These are phyloP conservation scores for Podarcis lilfordi DNA, from an alignment of 2,797 vertebrate species.

Conservation along the genomic window DNA sequence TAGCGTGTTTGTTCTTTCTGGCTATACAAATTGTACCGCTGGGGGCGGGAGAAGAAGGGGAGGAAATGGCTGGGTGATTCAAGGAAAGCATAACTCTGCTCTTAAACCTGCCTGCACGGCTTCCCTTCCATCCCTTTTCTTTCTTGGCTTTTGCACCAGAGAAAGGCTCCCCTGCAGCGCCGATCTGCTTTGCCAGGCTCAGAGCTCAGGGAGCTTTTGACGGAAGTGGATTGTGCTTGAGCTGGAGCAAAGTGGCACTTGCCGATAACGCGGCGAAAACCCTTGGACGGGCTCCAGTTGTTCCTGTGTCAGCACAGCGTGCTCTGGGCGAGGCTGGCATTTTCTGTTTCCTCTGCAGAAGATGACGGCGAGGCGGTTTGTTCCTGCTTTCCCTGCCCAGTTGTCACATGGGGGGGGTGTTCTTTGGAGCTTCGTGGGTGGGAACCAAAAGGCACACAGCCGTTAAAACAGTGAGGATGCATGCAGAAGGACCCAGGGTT, in stretches of 20 bases:
- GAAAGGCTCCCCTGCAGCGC: neutral
- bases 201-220: neutral
- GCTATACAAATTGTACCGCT: neutral
- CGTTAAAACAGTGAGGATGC: too few relatives aligned
- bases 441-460: neutral
- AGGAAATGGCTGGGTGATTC: neutral
- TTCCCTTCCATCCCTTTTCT: neutral
- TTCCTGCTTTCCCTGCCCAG: neutral
- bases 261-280: neutral
- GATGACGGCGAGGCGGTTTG: neutral
- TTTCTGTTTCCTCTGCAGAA: neutral
- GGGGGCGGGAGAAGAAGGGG: neutral
- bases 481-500: too few relatives aligned
- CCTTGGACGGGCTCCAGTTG: neutral
- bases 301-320: neutral
- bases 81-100: neutral
- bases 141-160: too few relatives aligned
- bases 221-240: neutral
- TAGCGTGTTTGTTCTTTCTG: neutral
- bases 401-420: too few relatives aligned
- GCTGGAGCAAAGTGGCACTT: neutral
- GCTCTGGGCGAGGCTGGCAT: neutral
- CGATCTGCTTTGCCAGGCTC: neutral
- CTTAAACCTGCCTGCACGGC: neutral
- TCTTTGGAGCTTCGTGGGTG: neutral